A percentile compares a stretch with the other conserved stretches of the same genome.
phyloP scores from a whole-genome alignment of 2,113 vertebrate species.

The Hyaena hyaena region DNA sequence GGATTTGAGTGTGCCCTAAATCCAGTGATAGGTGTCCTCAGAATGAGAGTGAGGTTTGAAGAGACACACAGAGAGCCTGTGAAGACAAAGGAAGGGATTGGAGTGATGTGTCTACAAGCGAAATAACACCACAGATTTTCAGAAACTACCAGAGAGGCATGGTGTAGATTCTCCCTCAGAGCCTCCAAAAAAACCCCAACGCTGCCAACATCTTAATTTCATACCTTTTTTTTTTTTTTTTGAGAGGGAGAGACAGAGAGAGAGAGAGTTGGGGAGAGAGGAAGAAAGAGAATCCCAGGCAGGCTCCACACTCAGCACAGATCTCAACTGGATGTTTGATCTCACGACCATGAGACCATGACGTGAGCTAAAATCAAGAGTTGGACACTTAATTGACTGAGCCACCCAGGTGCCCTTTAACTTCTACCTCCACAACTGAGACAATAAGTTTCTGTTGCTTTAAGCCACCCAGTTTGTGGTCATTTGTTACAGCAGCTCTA shows the following conservation, averaged over 20 bases:
- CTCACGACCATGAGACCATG: too few species aligned
- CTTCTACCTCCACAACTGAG: not conserved
- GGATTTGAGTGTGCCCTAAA: not conserved
- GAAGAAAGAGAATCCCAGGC: too few species aligned
- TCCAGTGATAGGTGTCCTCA: not conserved
- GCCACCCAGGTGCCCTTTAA: not conserved
- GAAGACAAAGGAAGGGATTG: not conserved
- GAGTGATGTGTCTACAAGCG: not conserved
- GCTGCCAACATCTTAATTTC: not conserved
- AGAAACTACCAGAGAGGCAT: not conserved
- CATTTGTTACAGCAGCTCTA: not conserved
- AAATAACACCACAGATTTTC: not conserved
- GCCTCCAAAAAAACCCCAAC: not conserved
- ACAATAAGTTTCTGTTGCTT: not conserved
- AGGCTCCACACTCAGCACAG: too few species aligned
- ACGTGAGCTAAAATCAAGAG: too few species aligned
- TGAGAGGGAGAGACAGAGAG: too few species aligned
- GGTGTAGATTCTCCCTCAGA: not conserved
- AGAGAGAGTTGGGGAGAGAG: too few species aligned
- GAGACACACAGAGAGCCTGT: not conserved
- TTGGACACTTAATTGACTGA: too few species aligned
- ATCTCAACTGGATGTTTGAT: too few species aligned
- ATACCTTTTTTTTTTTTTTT: not conserved
- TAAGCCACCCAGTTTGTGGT: not conserved
- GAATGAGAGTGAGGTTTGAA: not conserved